Conservation (phyloP, 2,113 vertebrate species). For the Ammodytes marinus region DNA sequence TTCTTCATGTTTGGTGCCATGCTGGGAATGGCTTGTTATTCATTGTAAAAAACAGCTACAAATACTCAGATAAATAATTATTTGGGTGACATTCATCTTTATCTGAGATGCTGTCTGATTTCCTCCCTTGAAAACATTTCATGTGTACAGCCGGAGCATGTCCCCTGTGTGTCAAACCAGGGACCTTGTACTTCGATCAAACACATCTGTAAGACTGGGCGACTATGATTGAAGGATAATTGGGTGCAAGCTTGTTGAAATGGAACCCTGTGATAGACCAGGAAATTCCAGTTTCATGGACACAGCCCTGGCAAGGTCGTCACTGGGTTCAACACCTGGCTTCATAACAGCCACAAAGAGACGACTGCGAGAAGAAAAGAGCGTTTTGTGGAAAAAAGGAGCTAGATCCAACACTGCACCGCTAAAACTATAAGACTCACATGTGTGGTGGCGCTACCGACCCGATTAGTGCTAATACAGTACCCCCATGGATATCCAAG, state of each 20-base stretch:
- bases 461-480: constrained; percentile 16
- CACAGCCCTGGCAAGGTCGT: constrained; percentile 61
- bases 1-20: background rate
- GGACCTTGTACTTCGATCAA: constrained; percentile 68
- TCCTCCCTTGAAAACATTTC: constrained; percentile 52
- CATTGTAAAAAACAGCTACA: constrained; percentile 34
- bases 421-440: constrained; percentile 13
- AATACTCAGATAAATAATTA: background rate
- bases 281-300: constrained; percentile 80
- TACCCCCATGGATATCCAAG: no score
- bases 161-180: constrained; percentile 42
- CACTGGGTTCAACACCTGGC: constrained; percentile 60
- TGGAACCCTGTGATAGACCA: constrained; percentile 73
- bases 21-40: constrained; percentile 19
- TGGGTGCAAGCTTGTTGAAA: constrained; percentile 80
- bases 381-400: background rate
- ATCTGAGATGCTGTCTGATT: constrained; percentile 28
- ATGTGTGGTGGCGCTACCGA: background rate
- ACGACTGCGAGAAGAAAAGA: constrained; percentile 19
- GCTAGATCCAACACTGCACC: constrained; percentile 5
- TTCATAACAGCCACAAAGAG: constrained; percentile 57
- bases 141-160: constrained; percentile 24
- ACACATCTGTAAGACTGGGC: constrained; percentile 69
- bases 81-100: constrained; percentile 13
- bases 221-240: constrained; percentile 79